Base-by-base conservation (phyloP, 2,113 vertebrate species). In the Sander vitreus region DNA sequence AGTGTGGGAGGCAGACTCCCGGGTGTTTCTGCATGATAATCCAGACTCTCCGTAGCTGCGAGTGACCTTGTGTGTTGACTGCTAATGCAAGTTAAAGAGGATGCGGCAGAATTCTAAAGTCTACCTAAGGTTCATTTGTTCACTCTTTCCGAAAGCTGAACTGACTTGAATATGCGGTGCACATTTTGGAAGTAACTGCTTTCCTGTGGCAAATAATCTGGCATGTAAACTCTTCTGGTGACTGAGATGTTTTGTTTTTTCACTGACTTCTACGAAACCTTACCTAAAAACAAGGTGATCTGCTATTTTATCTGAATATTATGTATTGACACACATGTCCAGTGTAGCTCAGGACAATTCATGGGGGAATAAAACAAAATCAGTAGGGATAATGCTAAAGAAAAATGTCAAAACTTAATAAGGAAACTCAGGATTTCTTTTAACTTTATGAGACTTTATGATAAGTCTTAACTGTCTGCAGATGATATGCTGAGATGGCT, bases 1-100 rank as follows among this genome's bases (percentile, higher is more conserved):
- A 84, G 85, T 81, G 73, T 80, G 75, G 81, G 88, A 89, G 78
- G 82, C 50, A 68, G 82, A 64, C 84, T 84, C 84, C 71, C 23
- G 45, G 60, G 86, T 85, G 85, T 78, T 80, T 88, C 84, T 53
- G 85, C 88, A 74, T 91, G 71, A 93, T 89, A 87, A 91, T 92
- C 85, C 51, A 55, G 58, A 78, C 69, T 88, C 83, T 84, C 58
- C 30, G 21, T 79, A 83, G 85, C 70, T 69, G 30, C 4, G 27
- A 4, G 9, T 58, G 85, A 68, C 81, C 69, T 64, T 88, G 81
- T 83, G 89, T 73, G 59, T 72, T 27, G 85, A 90, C 86, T 92
- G 76, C 79, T 84, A 91, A 91, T 88, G 73, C 73, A 75, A 58
- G 67, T 50, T 58, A 48, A 71, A 75, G 59, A 75, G 63, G 58